Evolutionary conservation across 2,797 vertebrate species (phyloP).

Genomic region (Pyrocephalus nanus): DNA sequence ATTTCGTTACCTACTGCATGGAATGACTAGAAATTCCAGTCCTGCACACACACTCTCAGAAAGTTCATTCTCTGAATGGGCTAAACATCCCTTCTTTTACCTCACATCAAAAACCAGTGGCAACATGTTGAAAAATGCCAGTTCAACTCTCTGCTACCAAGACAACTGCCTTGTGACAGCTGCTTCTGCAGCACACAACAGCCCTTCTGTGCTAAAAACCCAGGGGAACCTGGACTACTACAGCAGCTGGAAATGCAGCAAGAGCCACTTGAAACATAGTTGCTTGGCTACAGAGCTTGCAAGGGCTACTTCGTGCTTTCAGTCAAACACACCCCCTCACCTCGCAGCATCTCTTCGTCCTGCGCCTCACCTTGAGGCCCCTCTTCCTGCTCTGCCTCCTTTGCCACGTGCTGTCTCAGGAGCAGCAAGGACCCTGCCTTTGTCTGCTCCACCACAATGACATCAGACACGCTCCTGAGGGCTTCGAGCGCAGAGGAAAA

Average conservation of each 20-base stretch:
- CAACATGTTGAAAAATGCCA: background rate
- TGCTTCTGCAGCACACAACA: background rate
- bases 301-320: rapidly evolving
- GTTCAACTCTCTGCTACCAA: background rate
- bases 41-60: background rate
- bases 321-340: conserved; percentile 27
- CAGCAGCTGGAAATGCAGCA: background rate
- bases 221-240: background rate
- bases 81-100: background rate
- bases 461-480: conserved; percentile 78
- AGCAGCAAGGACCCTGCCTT: conserved; percentile 82
- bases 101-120: background rate
- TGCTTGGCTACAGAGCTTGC: background rate
- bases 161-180: background rate
- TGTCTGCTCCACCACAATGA: conserved; percentile 80
- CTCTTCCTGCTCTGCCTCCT: background rate
- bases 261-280: background rate
- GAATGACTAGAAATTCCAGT: background rate
- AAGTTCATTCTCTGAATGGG: background rate
- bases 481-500: conserved; percentile 86
- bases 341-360: background rate
- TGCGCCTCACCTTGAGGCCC: background rate
- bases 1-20: background rate
- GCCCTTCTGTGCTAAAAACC: background rate
- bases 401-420: conserved; percentile 67